Conservation (phyloP, 1,140 invertebrate genomes). For the Leucophenga varia region DNA sequence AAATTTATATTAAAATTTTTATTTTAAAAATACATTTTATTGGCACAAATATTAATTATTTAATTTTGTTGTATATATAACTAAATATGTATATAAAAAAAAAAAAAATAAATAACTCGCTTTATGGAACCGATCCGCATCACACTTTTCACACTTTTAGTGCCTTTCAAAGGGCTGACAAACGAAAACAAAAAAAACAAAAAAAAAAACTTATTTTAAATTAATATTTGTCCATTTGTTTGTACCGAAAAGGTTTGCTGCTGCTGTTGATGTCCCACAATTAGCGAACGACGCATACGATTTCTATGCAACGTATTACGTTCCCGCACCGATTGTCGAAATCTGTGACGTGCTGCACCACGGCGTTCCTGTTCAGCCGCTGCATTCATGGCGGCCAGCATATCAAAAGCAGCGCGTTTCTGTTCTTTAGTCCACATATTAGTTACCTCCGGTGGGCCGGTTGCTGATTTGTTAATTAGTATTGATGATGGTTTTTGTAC, state of each 20-base stretch:
- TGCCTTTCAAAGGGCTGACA: slow-evolving; percentile 11
- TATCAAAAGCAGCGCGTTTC: slow-evolving; percentile 58
- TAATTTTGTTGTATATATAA: no score
- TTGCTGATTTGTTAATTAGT: slow-evolving; percentile 8
- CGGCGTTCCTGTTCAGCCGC: slow-evolving; percentile 27
- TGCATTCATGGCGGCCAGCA: slow-evolving; percentile 58
- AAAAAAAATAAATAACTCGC: slow-evolving; percentile 21
- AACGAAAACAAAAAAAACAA: not conserved
- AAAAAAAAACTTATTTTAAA: slow-evolving; percentile 12
- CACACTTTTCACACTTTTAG: slow-evolving; percentile 32
- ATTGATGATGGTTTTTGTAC: slow-evolving; percentile 3
- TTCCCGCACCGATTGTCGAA: slow-evolving; percentile 41
- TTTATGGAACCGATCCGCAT: slow-evolving; percentile 41
- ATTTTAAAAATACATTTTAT: no score
- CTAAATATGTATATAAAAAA: slow-evolving; percentile 1
- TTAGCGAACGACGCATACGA: slow-evolving; percentile 39
- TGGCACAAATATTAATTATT: no score
- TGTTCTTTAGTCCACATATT: slow-evolving; percentile 57
- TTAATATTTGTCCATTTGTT: slow-evolving; percentile 35
- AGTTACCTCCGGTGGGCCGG: slow-evolving; percentile 20
- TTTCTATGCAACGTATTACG: slow-evolving; percentile 39
- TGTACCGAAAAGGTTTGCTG: slow-evolving; percentile 17
- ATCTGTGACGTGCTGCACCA: slow-evolving; percentile 23
- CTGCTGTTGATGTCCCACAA: slow-evolving; percentile 16
- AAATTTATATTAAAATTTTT: no score